Conservation (phyloP, 2,888 invertebrate species). For the Drosophila greeni region DNA sequence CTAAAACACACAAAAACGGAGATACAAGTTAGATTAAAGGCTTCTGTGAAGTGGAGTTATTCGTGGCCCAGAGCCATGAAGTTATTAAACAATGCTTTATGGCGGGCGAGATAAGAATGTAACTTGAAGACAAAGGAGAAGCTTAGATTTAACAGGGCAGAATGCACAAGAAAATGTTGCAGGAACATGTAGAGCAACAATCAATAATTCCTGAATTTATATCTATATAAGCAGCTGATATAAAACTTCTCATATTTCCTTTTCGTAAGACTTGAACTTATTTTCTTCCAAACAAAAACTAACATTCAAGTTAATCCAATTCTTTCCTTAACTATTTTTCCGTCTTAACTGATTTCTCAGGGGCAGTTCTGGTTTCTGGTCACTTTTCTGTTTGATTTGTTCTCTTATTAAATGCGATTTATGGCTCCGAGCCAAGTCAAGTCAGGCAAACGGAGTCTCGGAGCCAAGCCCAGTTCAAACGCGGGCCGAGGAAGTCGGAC, state of each 20-base stretch:
- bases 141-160: not conserved
- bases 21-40: conserved; percentile 23
- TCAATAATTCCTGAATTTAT: not conserved
- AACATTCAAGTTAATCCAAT: not conserved
- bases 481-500: conserved; percentile 30
- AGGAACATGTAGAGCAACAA: not conserved
- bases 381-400: conserved; percentile 33
- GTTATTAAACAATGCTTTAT: conserved; percentile 5
- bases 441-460: conserved; percentile 34
- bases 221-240: not conserved
- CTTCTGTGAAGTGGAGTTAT: conserved; percentile 12
- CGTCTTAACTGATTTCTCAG: conserved; percentile 2
- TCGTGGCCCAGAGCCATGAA: not conserved
- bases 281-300: not conserved
- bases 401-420: conserved; percentile 59
- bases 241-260: not conserved
- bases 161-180: not conserved
- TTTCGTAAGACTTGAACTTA: not conserved
- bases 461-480: conserved; percentile 58
- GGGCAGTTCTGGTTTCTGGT: conserved; percentile 19
- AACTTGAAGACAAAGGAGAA: not conserved
- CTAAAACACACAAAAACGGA: conserved; percentile 4
- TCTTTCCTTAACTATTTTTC: not conserved
- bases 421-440: conserved; percentile 58
- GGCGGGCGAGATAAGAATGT: not conserved